Base-by-base conservation (phyloP, 2,797 vertebrate genomes). In the Gallinago stenura region DNA sequence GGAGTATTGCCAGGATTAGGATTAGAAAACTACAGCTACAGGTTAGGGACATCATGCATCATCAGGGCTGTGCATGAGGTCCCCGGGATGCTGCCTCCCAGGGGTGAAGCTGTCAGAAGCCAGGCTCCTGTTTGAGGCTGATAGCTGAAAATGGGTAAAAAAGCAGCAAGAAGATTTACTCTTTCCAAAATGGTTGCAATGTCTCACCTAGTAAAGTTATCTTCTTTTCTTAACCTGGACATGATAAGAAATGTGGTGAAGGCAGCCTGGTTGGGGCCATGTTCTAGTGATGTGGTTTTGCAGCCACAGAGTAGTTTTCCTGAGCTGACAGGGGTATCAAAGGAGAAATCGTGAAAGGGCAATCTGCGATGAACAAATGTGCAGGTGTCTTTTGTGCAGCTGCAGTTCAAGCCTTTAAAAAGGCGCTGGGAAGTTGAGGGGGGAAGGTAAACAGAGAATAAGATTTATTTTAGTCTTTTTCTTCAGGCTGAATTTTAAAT, bases 331-430 rank as follows among this genome's bases (percentile, higher is more conserved):
- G 65, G 18, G 31, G 12, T 71, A 50, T 66, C 45, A 48, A 8
- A 45, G 68, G 26, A 61, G 35, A 17, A 88, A 15, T 26, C 4
- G 2, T 45, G 56, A 66, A 76, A 83, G 28, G 30, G 17, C 58
- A 39, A 69, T 83, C 46, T 50, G 22, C 20, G 26, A 64, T 71
- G 72, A 82, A 25, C 56, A 81, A 33, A 65, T 0, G 0, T 71
- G n/a, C 57, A 83, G 16, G 16, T 73, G 26, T 64, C 41, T 75
- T 66, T 60, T 65, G 43, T 76, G 43, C 58, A 84, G 54, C 83
- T 92, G 54, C 62, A 65, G 62, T 81, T 83, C 65, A 94, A 69
- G 54, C 51, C 73, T 89, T 83, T 79, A 50, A 66, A 90, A 91
- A 82, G 60, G 25, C 39, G 62, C 33, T 70, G 60, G 39, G 35